These are phyloP conservation scores for Suncus etruscus DNA, from an alignment of 2,113 vertebrate species.

Conservation along the genomic window DNA sequence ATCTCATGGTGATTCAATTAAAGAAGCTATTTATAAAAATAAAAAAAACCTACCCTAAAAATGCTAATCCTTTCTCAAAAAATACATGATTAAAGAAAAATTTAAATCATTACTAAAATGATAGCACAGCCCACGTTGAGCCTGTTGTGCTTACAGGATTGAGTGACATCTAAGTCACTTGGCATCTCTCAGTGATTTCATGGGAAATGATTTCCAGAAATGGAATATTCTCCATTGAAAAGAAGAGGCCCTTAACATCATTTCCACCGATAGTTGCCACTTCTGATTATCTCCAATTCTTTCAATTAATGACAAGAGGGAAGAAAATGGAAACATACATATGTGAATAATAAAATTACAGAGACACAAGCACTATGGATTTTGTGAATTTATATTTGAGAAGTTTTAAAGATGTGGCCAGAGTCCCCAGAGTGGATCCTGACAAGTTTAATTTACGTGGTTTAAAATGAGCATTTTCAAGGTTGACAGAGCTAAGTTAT, in stretches of 20 bases:
- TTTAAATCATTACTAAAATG: slow-evolving; percentile 5
- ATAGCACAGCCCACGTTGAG: slow-evolving; percentile 23
- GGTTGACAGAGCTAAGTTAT: slow-evolving; percentile 27
- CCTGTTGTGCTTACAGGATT: background rate
- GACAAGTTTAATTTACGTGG: slow-evolving; percentile 61
- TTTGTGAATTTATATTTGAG: slow-evolving; percentile 65
- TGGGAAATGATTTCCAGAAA: slow-evolving; percentile 60
- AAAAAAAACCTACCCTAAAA: slow-evolving; percentile 52
- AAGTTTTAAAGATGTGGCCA: slow-evolving; percentile 58
- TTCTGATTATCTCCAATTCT: slow-evolving; percentile 69
- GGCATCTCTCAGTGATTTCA: background rate
- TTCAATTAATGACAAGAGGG: slow-evolving; percentile 66
- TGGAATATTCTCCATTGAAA: slow-evolving; percentile 53
- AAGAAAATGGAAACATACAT: slow-evolving; percentile 65
- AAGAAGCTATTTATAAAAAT: too few relatives aligned
- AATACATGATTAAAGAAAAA: slow-evolving; percentile 41
- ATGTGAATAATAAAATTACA: slow-evolving; percentile 73
- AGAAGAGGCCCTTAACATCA: slow-evolving; percentile 51
- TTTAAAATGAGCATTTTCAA: slow-evolving; percentile 65
- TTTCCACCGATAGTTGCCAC: slow-evolving; percentile 68
- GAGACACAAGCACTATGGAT: slow-evolving; percentile 56
- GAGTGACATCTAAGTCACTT: slow-evolving; percentile 13
- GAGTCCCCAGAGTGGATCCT: slow-evolving; percentile 15
- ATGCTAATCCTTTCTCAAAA: slow-evolving; percentile 49
- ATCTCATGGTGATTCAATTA: too few relatives aligned